Percentiles rank a stretch among this genome's conserved stretches.
Conservation (phyloP, 2,888 invertebrate species). For the Serripes groenlandicus region DNA sequence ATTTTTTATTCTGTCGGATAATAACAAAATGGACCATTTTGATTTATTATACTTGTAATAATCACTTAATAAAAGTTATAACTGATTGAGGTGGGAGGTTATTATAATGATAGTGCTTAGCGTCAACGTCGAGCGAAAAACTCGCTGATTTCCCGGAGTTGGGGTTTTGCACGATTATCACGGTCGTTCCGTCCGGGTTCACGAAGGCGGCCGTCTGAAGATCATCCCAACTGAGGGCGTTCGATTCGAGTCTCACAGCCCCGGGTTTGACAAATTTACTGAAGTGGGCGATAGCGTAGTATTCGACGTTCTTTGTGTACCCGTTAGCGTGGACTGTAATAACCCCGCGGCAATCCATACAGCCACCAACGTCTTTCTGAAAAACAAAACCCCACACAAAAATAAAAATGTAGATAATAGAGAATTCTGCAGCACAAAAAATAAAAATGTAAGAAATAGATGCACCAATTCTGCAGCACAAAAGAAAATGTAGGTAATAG, state of each 20-base stretch:
- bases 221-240: conserved; percentile 57
- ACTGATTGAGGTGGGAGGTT: conserved; percentile 67
- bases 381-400: too few relatives aligned
- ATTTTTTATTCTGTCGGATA: too few relatives aligned
- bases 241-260: conserved; percentile 66
- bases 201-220: conserved; percentile 64
- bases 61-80: conserved; percentile 61
- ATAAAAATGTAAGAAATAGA: too few relatives aligned
- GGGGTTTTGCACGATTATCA: conserved; percentile 63
- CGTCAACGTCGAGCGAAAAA: conserved; percentile 63
- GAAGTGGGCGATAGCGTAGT: conserved; percentile 68
- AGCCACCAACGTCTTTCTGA: conserved; percentile 60
- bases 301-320: conserved; percentile 64
- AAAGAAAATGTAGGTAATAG: too few relatives aligned
- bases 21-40: too few relatives aligned
- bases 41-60: too few relatives aligned
- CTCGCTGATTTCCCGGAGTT: conserved; percentile 41
- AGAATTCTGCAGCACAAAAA: too few relatives aligned
- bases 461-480: too few relatives aligned
- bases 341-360: conserved; percentile 66
- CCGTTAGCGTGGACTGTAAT: conserved; percentile 57
- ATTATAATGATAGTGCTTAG: conserved; percentile 58
- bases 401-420: too few relatives aligned
- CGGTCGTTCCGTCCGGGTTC: conserved; percentile 65
- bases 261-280: conserved; percentile 67